Evolutionary conservation across 2,113 vertebrate genomes (phyloP).

Genomic region (Microtus montanus): DNA sequence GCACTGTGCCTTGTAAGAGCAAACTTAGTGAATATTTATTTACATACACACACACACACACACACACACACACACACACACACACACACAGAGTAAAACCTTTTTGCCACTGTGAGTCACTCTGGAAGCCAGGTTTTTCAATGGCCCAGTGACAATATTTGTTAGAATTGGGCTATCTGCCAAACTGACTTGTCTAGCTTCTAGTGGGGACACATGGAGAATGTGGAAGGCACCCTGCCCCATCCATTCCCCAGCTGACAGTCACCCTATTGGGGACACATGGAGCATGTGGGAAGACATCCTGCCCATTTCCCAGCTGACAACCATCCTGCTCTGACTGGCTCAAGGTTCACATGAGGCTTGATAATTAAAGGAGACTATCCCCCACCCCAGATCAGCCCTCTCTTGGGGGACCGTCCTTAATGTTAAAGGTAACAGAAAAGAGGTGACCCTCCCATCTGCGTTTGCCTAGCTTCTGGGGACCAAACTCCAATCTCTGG

Average conservation of each 20-base stretch:
- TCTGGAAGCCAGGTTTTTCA: background rate
- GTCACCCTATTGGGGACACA: background rate
- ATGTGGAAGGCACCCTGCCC: background rate
- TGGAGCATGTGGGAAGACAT: too few relatives aligned
- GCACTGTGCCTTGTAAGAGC: background rate
- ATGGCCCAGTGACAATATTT: background rate
- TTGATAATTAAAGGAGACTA: background rate
- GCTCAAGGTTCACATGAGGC: background rate
- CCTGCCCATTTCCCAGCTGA: accelerated
- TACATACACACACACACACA: background rate
- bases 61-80: background rate
- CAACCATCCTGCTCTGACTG: background rate
- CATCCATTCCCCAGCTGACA: too few relatives aligned
- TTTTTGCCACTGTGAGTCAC: background rate
- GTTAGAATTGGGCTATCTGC: background rate
- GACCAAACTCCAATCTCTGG: background rate
- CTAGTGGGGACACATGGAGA: background rate
- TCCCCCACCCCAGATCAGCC: too few relatives aligned
- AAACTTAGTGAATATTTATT: background rate
- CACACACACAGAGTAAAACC: background rate
- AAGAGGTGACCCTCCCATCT: background rate
- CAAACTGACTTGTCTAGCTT: background rate
- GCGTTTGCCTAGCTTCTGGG: background rate
- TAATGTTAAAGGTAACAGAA: background rate
- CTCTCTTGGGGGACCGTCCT: background rate